Evolutionary conservation across 2,797 vertebrate genomes (phyloP).

Genomic region (Crocidura indochinensis): DNA sequence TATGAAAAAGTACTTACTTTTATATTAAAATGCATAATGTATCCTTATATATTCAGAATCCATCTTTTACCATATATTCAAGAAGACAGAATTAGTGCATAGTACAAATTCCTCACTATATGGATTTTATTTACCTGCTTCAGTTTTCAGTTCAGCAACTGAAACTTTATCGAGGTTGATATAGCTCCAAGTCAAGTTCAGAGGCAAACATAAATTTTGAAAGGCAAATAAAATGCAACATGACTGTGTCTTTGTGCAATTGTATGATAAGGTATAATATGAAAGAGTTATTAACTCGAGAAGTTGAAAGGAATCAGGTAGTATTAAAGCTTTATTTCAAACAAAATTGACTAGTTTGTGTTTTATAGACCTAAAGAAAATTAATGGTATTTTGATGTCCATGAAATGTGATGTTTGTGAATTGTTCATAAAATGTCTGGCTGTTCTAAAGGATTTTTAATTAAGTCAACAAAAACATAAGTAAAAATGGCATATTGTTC

Average conservation of each 20-base stretch:
- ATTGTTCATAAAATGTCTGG: not conserved
- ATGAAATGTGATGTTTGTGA: not conserved
- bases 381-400: not conserved
- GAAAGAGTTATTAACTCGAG: conserved; percentile 16
- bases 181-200: not conserved
- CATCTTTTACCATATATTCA: too few relatives aligned
- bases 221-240: not conserved
- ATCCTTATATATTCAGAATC: too few relatives aligned
- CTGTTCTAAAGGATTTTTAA: conserved; percentile 6
- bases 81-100: not conserved
- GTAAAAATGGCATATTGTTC: conserved; percentile 15
- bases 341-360: conserved; percentile 16
- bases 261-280: not conserved
- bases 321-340: conserved; percentile 45
- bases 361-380: conserved; percentile 37
- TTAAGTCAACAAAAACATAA: conserved; percentile 42
- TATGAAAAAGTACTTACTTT: not conserved
- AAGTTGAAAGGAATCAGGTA: not conserved
- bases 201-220: not conserved
- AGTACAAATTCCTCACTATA: not conserved
- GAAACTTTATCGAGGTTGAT: not conserved
- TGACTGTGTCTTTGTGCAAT: not conserved
- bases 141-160: not conserved
- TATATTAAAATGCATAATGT: not conserved
- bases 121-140: not conserved